Percentiles rank a stretch among this genome's conserved stretches.
phyloP scores from a whole-genome alignment of 2,797 vertebrate species.

The Synanceia verrucosa region DNA sequence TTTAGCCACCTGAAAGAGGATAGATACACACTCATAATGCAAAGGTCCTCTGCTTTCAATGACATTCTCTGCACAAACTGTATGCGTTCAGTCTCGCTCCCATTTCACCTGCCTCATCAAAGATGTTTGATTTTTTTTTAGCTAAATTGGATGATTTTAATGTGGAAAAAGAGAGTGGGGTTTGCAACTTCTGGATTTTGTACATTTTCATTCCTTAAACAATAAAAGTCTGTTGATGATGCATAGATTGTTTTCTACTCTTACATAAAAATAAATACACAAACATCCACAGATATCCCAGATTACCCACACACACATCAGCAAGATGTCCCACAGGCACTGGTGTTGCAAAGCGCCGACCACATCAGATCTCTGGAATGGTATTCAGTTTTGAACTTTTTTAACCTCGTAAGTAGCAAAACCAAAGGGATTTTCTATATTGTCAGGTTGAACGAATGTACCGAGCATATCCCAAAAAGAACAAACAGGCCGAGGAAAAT shows the following conservation, averaged over 20 bases:
- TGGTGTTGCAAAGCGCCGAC: neutral
- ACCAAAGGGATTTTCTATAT: neutral
- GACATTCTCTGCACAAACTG: constrained; percentile 34
- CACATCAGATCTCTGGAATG: constrained; percentile 7
- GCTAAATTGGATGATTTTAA: constrained; percentile 2
- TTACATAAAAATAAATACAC: neutral
- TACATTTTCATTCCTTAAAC: neutral
- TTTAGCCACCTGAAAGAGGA: constrained; percentile 69
- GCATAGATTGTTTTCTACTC: neutral
- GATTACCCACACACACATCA: neutral
- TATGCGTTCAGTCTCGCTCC: neutral
- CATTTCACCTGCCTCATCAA: constrained; percentile 16
- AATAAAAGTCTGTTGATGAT: neutral
- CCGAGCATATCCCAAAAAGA: neutral
- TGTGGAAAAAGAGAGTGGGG: constrained; percentile 4
- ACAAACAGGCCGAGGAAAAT: constrained; percentile 21
- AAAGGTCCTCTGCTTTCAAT: constrained; percentile 56
- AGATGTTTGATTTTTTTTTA: constrained; percentile 6
- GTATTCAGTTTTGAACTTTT: neutral
- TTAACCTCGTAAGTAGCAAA: neutral
- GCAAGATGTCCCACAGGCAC: constrained; percentile 1
- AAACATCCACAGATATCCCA: neutral
- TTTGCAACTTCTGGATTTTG: constrained; percentile 17
- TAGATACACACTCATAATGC: constrained; percentile 36
- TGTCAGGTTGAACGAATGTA: constrained; percentile 8